Conservation (phyloP, 2,888 invertebrate species). For the Xylota segnis region DNA sequence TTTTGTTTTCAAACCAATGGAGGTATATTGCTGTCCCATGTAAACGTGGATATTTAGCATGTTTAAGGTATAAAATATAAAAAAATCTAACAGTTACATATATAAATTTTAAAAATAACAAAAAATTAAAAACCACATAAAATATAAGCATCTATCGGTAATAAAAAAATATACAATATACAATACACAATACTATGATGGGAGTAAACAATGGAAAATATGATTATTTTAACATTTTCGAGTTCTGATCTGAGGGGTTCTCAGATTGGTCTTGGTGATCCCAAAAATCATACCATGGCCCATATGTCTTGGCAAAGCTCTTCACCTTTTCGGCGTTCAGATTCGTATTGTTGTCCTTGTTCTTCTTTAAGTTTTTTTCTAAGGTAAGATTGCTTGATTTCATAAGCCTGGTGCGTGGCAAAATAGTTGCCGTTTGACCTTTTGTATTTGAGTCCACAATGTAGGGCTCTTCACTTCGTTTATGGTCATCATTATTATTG, state of each 20-base stretch:
- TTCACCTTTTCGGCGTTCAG: conserved; percentile 78
- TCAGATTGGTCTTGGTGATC: conserved; percentile 82
- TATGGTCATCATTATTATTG: conserved; percentile 82
- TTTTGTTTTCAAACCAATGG: conserved; percentile 52
- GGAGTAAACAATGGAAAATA: not conserved
- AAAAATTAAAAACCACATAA: conserved; percentile 69
- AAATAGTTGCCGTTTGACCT: conserved; percentile 81
- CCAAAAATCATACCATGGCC: conserved; percentile 96
- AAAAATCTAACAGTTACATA: conserved; percentile 37
- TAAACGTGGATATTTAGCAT: conserved; percentile 22
- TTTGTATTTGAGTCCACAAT: conserved; percentile 82
- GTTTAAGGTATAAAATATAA: conserved; percentile 17
- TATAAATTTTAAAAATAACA: conserved; percentile 47
- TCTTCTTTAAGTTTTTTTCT: conserved; percentile 82
- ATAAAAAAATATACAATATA: conserved; percentile 52
- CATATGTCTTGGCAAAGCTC: conserved; percentile 88
- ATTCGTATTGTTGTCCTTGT: conserved; percentile 84
- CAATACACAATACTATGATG: conserved; percentile 28
- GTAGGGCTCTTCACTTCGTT: conserved; percentile 86
- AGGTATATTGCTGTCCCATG: conserved; percentile 12
- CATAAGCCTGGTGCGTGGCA: conserved; percentile 82
- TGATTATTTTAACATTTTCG: conserved; percentile 44
- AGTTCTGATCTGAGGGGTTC: conserved; percentile 31
- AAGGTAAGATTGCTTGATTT: conserved; percentile 80
- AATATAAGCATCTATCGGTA: conserved; percentile 67